Evolutionary conservation across 1,140 invertebrate genomes (phyloP).

Genomic region (Dufourea novaeangliae): DNA sequence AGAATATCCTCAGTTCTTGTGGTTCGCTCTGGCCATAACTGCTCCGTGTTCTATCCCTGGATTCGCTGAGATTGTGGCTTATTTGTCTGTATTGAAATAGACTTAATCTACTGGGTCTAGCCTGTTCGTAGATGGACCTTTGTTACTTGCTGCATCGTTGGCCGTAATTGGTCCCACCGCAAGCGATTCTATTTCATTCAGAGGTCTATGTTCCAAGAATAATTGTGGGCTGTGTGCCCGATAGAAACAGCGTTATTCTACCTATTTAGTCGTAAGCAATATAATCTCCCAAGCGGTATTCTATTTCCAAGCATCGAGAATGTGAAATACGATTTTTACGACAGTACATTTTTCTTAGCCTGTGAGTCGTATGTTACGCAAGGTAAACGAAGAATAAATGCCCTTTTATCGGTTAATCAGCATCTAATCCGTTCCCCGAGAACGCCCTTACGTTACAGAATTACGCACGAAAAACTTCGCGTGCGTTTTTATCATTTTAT

Average conservation of each 20-base stretch:
- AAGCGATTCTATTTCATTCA: too few species aligned
- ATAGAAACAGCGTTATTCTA: background rate
- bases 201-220: too few species aligned
- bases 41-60: too few species aligned
- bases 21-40: background rate
- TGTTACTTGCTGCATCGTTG: too few species aligned
- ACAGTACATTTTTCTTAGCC: background rate
- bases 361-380: background rate
- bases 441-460: conserved; percentile 1
- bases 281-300: background rate
- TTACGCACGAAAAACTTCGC: conserved; percentile 34
- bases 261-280: background rate
- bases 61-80: too few species aligned
- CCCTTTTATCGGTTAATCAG: conserved; percentile 20
- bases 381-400: background rate
- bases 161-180: too few species aligned
- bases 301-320: background rate
- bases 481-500: conserved; percentile 38
- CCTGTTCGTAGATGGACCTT: background rate
- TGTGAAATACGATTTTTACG: conserved; percentile 3
- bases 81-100: background rate
- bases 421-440: background rate
- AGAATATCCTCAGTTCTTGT: background rate
- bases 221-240: background rate
- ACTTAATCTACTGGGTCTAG: background rate